These are phyloP conservation scores for Triplophysa tibetana DNA, from an alignment of 2,113 vertebrate species.

Conservation along the genomic window DNA sequence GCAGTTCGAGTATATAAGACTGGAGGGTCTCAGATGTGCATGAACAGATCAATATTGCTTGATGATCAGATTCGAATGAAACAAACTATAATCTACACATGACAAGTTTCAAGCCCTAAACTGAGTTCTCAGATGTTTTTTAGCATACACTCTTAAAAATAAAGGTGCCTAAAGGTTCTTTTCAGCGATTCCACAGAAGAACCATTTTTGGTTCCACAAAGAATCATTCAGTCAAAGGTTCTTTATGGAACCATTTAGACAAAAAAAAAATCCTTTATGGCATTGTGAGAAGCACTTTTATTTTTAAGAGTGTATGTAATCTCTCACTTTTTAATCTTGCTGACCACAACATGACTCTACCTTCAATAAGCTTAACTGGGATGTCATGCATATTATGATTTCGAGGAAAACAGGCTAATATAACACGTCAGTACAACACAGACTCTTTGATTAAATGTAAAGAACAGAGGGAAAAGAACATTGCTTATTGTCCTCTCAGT, in stretches of 20 bases:
- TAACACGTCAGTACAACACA: background rate
- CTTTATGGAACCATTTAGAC: too few species aligned
- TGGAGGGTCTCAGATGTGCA: background rate
- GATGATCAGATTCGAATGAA: constrained; percentile 21
- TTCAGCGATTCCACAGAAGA: too few species aligned
- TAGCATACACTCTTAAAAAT: background rate
- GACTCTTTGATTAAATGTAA: too few species aligned
- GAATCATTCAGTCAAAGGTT: too few species aligned
- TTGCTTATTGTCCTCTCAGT: too few species aligned
- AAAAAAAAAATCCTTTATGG: too few species aligned
- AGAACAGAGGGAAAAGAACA: too few species aligned
- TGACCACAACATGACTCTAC: constrained; percentile 29
- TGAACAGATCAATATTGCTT: constrained; percentile 39
- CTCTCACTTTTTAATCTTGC: constrained; percentile 35
- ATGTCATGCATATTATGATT: background rate
- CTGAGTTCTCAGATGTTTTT: constrained; percentile 40
- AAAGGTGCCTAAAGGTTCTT: too few species aligned
- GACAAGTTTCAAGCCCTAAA: background rate
- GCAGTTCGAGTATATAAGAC: too few species aligned
- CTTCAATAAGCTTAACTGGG: background rate
- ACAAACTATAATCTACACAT: background rate
- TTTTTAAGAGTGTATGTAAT: background rate
- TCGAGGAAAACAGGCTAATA: background rate
- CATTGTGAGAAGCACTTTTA: too few species aligned
- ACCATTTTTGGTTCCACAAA: too few species aligned